These are phyloP conservation scores for Molothrus ater DNA, from an alignment of 2,797 vertebrate genomes.

Conservation along the genomic window DNA sequence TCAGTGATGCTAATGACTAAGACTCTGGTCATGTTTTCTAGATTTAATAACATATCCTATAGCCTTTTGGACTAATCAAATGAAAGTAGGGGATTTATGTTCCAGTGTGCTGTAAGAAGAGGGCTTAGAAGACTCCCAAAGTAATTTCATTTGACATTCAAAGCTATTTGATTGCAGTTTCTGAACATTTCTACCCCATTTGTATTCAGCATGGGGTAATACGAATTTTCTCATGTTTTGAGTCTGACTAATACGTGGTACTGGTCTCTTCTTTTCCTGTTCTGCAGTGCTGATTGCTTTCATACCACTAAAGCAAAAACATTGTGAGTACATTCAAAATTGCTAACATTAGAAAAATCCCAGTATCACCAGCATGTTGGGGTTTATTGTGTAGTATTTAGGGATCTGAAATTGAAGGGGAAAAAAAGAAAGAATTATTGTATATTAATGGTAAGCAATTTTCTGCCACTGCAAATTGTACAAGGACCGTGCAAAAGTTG, in stretches of 20 bases:
- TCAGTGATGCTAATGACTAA: constrained; percentile 29
- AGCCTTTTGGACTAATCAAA: constrained; percentile 72
- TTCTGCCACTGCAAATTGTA: neutral
- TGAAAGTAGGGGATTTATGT: constrained; percentile 57
- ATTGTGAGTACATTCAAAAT: neutral
- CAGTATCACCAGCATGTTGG: neutral
- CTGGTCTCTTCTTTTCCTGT: constrained; percentile 24
- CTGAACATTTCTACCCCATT: constrained; percentile 64
- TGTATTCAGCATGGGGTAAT: constrained; percentile 56
- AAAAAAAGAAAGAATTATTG: constrained; percentile 4
- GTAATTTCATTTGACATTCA: constrained; percentile 77
- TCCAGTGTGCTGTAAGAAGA: constrained; percentile 64
- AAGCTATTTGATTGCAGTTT: constrained; percentile 56
- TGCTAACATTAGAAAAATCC: constrained; percentile 45
- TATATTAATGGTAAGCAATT: neutral
- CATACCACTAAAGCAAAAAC: constrained; percentile 38
- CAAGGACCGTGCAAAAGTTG: neutral
- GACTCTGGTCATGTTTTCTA: constrained; percentile 48
- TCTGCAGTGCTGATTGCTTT: constrained; percentile 50
- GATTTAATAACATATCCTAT: constrained; percentile 59
- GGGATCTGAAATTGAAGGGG: constrained; percentile 1
- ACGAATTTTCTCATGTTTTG: constrained; percentile 33
- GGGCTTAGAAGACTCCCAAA: constrained; percentile 67
- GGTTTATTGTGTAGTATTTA: neutral
- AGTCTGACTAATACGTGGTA: constrained; percentile 14